Percentiles rank a stretch among this genome's conserved stretches.
phyloP scores from a whole-genome alignment of 2,888 invertebrate genomes.

The Trisateles emortualis region DNA sequence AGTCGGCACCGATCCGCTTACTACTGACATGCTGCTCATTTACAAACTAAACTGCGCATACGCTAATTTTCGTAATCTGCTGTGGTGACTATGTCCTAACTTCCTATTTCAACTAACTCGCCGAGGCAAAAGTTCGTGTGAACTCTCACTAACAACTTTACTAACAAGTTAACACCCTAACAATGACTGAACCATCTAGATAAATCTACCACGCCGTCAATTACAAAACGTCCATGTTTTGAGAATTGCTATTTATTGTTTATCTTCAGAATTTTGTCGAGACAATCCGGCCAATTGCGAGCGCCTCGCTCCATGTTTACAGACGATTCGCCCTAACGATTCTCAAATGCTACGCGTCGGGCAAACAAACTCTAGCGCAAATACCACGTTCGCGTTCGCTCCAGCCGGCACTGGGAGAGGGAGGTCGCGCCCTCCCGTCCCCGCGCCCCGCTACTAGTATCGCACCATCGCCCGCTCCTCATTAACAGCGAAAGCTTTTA shows the following conservation, averaged over 20 bases:
- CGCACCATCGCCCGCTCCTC: constrained; percentile 70
- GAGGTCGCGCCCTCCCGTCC: constrained; percentile 44
- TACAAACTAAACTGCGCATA: constrained; percentile 70
- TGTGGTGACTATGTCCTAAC: constrained; percentile 78
- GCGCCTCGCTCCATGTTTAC: constrained; percentile 77
- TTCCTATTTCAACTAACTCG: constrained; percentile 76
- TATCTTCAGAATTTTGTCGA: constrained; percentile 76
- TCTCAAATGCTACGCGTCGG: constrained; percentile 83
- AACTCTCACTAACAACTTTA: constrained; percentile 82
- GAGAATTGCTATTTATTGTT: constrained; percentile 80
- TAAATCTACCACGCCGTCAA: constrained; percentile 80
- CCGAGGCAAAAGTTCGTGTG: constrained; percentile 77
- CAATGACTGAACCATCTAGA: constrained; percentile 86
- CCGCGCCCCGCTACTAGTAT: constrained; percentile 51
- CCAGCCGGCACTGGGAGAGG: constrained; percentile 43
- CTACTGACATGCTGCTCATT: constrained; percentile 68
- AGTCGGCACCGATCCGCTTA: constrained; percentile 69
- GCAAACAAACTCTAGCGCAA: constrained; percentile 78
- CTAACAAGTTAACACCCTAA: constrained; percentile 84
- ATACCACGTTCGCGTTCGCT: constrained; percentile 64
- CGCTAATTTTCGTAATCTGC: constrained; percentile 73
- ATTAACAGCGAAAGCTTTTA: constrained; percentile 81
- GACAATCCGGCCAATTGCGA: constrained; percentile 79
- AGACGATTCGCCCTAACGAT: constrained; percentile 82
- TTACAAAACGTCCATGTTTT: constrained; percentile 83